Evolutionary conservation across 2,888 invertebrate species (phyloP).

Genomic region (Pristionchus japonicus): DNA sequence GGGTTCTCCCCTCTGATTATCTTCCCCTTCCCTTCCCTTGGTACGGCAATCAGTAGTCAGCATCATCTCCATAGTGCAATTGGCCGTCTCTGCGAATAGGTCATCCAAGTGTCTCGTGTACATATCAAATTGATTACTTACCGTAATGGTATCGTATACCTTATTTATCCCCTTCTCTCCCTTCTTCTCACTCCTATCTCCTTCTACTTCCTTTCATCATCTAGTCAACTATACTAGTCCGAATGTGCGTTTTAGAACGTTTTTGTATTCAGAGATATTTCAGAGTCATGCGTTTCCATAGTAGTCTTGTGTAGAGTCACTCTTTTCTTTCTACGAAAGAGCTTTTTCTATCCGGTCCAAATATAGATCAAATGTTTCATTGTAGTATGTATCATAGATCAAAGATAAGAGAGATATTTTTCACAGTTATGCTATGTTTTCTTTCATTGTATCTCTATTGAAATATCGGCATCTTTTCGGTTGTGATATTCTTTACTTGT

Average conservation of each 20-base stretch:
- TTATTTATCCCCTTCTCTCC: neutral
- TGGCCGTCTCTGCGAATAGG: neutral
- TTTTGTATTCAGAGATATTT: neutral
- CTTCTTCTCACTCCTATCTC: neutral
- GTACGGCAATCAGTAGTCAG: constrained; percentile 2
- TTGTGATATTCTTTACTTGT: constrained; percentile 6
- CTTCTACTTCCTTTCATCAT: neutral
- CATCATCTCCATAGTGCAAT: constrained; percentile 36
- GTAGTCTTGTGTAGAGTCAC: neutral
- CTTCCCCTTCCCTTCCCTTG: neutral
- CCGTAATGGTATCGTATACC: constrained; percentile 25
- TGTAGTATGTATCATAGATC: constrained; percentile 35
- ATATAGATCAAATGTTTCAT: neutral
- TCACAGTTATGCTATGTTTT: neutral
- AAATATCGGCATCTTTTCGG: neutral
- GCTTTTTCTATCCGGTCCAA: neutral
- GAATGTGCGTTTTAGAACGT: neutral
- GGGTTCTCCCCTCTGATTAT: neutral
- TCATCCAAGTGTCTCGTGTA: constrained; percentile 19
- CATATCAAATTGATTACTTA: constrained; percentile 11
- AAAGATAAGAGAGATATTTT: constrained; percentile 19
- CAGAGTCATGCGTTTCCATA: neutral
- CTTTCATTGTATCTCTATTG: neutral
- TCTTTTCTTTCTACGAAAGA: constrained; percentile 19
- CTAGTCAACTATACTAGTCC: constrained; percentile 12